phyloP scores from a whole-genome alignment of 2,113 vertebrate genomes.

The Chauna torquata region DNA sequence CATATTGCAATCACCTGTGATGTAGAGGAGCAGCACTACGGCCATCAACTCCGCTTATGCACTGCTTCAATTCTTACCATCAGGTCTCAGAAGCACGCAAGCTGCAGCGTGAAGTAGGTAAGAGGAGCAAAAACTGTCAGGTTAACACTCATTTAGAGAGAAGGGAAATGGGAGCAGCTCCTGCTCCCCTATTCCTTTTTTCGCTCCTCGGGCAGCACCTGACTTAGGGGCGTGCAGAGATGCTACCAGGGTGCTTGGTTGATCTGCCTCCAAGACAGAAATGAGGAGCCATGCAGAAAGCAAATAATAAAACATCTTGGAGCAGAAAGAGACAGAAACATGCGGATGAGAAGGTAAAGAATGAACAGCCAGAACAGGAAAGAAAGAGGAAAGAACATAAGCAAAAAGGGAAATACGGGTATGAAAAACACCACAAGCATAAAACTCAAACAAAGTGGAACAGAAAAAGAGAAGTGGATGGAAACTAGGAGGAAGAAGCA shows the following conservation, averaged over 20 bases:
- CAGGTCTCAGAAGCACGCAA: not conserved
- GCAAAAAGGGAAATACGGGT: not conserved
- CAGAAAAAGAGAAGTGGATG: not conserved
- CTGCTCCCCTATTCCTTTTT: not conserved
- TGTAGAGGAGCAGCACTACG: not conserved
- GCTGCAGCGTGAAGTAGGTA: not conserved
- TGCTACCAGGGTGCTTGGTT: not conserved
- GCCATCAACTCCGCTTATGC: not conserved
- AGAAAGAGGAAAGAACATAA: not conserved
- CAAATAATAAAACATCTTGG: not conserved
- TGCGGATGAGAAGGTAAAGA: not conserved
- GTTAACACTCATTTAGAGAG: not conserved
- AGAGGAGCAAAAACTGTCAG: not conserved
- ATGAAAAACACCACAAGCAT: not conserved
- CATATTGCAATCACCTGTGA: not conserved
- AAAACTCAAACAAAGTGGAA: slow-evolving; percentile 28
- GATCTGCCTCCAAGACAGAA: not conserved
- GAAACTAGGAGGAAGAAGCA: not conserved
- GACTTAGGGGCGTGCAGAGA: fast-evolving
- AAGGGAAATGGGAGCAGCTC: not conserved
- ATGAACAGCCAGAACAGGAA: not conserved
- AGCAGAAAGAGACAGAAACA: not conserved
- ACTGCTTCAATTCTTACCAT: not conserved
- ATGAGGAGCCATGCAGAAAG: not conserved
- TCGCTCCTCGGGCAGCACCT: not conserved